Base-by-base conservation (phyloP, 2,113 vertebrate genomes). In the Steatornis caripensis region DNA sequence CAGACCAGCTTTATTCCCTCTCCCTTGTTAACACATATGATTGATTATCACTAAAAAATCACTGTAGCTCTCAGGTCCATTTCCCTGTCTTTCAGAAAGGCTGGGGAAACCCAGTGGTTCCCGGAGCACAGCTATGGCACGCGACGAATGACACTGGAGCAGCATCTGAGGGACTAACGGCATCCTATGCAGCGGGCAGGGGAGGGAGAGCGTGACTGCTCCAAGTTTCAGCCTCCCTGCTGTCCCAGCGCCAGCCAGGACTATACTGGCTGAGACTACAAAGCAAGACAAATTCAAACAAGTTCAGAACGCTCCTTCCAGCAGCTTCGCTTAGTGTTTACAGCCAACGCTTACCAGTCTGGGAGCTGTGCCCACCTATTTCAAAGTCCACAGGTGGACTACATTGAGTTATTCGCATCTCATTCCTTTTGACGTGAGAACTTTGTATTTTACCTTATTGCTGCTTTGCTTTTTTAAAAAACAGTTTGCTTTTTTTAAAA, bases 21-120 rank as follows among this genome's bases (percentile, higher is more conserved):
- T 37, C 66, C 23, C 14, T 29, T 54, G n/a, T 7, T 30, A 55
- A 46, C 2, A 4, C 15, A 4, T 3, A 15, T 1, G 7, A 46
- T 3, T 26, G 7, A 46, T 3, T 26, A 51, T 27, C 62, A 41
- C 10, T 5, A 46, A 57, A 92, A 88, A 76, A 37, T 9, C 57
- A 65, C 10, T 0, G 1, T 5, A 64, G 36, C 24, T 36, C 45
- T n/a, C 0, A 0, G 24, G 69, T 14, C 36, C 4, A n/a, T 83
- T 23, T 68, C 43, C 34, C 32, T 4, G 3, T 37, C 51, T 54
- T 58, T 65, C 43, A 24, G 27, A n/a, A 75, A 34, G 51, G n/a
- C 39, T 53, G 65, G n/a, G 45, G 78, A 91, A 72, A 76, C 17
- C 39, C n/a, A 37, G 0, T 1, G 17, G 49, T 21, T 53, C 18